phyloP scores from a whole-genome alignment of 2,113 vertebrate genomes.

The Cranoglanis bouderius region DNA sequence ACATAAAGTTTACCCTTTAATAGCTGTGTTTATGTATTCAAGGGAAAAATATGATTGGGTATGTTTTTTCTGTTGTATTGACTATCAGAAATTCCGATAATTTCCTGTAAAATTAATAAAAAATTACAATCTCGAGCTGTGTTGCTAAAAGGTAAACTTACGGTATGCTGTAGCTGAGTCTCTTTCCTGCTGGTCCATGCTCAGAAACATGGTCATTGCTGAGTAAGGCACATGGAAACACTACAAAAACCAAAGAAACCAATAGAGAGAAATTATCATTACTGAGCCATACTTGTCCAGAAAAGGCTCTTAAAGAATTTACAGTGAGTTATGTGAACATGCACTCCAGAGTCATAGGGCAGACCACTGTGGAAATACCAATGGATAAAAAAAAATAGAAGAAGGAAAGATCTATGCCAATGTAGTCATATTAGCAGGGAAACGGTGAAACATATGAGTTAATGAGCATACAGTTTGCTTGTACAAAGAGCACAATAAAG shows the following conservation, averaged over 20 bases:
- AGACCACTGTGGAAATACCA: not conserved
- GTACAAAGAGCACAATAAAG: not conserved
- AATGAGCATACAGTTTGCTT: not conserved
- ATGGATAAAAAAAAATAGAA: not conserved
- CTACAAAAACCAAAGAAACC: conserved; percentile 67
- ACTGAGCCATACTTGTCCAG: not conserved
- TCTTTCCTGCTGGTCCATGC: conserved; percentile 84
- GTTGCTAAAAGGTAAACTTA: conserved; percentile 67
- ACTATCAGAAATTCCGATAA: not conserved
- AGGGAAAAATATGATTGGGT: not conserved
- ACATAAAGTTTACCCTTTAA: not conserved
- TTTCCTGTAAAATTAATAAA: not conserved
- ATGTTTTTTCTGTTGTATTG: not conserved
- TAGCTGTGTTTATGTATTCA: not conserved
- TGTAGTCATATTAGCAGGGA: not conserved
- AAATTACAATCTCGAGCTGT: not conserved
- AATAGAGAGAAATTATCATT: conserved; percentile 6
- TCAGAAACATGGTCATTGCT: conserved; percentile 96
- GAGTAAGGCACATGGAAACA: conserved; percentile 94
- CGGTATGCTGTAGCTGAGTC: conserved; percentile 94
- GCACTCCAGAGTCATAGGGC: not conserved
- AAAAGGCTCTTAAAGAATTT: not conserved
- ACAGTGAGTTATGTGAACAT: not conserved
- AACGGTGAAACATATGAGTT: not conserved
- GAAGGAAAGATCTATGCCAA: not conserved